phyloP scores from a whole-genome alignment of 2,888 invertebrate species.

The Neoascia interrupta region DNA sequence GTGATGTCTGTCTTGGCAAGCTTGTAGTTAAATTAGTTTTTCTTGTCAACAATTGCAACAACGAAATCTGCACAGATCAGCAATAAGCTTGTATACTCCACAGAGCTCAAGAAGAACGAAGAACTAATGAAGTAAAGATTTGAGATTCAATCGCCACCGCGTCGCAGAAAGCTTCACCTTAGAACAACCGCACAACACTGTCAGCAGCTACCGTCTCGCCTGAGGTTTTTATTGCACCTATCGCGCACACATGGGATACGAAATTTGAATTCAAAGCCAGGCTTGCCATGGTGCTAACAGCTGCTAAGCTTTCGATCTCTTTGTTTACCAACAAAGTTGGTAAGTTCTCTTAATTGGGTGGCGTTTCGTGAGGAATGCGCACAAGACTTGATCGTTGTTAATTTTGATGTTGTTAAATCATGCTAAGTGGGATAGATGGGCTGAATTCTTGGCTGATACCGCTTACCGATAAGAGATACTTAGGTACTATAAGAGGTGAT shows the following conservation, averaged over 20 bases:
- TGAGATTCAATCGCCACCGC: neutral
- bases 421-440: too few species aligned
- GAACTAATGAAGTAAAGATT: neutral
- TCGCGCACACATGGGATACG: neutral
- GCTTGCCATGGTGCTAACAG: neutral
- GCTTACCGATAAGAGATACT: too few species aligned
- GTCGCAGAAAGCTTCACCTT: constrained; percentile 9
- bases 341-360: constrained; percentile 26
- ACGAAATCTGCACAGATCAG: neutral
- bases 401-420: too few species aligned
- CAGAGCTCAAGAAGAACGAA: too few species aligned
- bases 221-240: constrained; percentile 49
- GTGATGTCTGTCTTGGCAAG: neutral
- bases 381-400: too few species aligned
- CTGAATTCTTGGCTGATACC: too few species aligned
- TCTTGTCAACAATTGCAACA: neutral
- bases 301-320: constrained; percentile 34
- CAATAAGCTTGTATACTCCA: too few species aligned
- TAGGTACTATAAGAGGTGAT: too few species aligned
- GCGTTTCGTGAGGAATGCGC: neutral
- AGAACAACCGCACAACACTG: constrained; percentile 46
- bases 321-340: constrained; percentile 11
- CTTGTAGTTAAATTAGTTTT: constrained; percentile 3
- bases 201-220: neutral
- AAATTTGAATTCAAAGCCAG: constrained; percentile 24